Base-by-base conservation (phyloP, 35 echinoderm and acorn worm species). In the Ophiothrix spiculata region DNA sequence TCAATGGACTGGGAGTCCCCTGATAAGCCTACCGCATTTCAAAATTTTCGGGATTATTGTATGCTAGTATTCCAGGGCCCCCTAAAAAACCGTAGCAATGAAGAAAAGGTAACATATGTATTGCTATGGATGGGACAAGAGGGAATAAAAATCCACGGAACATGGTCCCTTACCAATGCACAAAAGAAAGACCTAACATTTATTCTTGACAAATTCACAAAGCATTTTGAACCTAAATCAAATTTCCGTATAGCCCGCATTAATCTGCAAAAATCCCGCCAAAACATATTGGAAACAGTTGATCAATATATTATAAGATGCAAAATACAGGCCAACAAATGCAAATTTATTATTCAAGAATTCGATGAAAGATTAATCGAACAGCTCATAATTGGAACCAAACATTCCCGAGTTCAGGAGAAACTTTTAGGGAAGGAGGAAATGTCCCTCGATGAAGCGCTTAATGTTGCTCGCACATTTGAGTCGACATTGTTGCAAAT, bases 161-260 rank as follows among this genome's bases (percentile, higher is more conserved):
- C 10, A 10, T 69, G 60, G 60, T 15, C 17, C 23, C 23, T 69
- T 2, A 69, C 60, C 23, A n/a, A 6, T 25, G 60, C 17, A 15
- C 10, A 69, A 28, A 69, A 69, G 23, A 69, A 10, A 25, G 60
- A 12, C 60, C 25, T 2, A 4, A 69, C 17, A 69, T 25, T 2
- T 15, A 25, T 69, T n/a, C 29, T 69, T 4, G 60, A 69, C 29
- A 69, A 25, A 69, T 69, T 86, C 21, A 41, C 14, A 37, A 23
- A 31, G 17, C 46, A 88, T 29, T 35, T 88, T 6, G 39, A 78
- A 39, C 86, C 86, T 34, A 88, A 64, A 64, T 36, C 76, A 10
- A 88, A 88, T 34, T 81, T 80, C 69, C 33, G 86, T 19, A 29
- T 80, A 29, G 19, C 36, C 1, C 23, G 86, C 1, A 56, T 45